Percentiles rank a stretch among this genome's conserved stretches.
Evolutionary conservation across 37 sponge, comb jelly and placozoan genomes (phyloP).

Genomic region (Dysidea cf. avara): DNA sequence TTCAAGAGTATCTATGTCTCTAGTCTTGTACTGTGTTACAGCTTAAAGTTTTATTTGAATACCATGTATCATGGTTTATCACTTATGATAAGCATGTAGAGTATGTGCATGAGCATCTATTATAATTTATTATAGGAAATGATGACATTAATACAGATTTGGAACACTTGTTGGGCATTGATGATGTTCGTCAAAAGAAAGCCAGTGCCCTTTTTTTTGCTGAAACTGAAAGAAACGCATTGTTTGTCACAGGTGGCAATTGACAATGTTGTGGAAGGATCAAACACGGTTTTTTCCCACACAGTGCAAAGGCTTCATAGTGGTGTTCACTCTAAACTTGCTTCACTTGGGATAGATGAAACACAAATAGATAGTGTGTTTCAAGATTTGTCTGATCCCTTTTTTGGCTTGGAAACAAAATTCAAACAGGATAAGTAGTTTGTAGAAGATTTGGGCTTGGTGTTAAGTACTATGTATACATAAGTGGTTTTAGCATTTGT

Average conservation of each 20-base stretch:
- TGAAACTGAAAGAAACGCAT: slow-evolving; percentile 18
- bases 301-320: slow-evolving; percentile 1
- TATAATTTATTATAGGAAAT: background rate
- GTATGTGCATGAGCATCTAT: too few relatives aligned
- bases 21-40: too few relatives aligned
- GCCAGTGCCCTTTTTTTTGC: slow-evolving; percentile 18
- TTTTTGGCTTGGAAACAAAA: slow-evolving; percentile 13
- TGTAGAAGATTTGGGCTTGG: background rate
- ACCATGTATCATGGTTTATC: too few relatives aligned
- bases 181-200: background rate
- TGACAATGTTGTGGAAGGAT: slow-evolving; percentile 30
- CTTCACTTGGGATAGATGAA: slow-evolving; percentile 12
- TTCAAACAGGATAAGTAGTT: slow-evolving; percentile 24
- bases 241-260: slow-evolving; percentile 18
- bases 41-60: too few relatives aligned
- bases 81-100: too few relatives aligned
- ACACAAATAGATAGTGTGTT: background rate
- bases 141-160: background rate
- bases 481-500: too few relatives aligned
- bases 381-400: slow-evolving; percentile 10
- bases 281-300: slow-evolving; percentile 9
- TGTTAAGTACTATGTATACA: background rate
- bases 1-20: too few relatives aligned
- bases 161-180: background rate
- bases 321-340: slow-evolving; percentile 5